Conservation (phyloP, 92 coral and sea anemone genomes). For the Heliopora coerulea region DNA sequence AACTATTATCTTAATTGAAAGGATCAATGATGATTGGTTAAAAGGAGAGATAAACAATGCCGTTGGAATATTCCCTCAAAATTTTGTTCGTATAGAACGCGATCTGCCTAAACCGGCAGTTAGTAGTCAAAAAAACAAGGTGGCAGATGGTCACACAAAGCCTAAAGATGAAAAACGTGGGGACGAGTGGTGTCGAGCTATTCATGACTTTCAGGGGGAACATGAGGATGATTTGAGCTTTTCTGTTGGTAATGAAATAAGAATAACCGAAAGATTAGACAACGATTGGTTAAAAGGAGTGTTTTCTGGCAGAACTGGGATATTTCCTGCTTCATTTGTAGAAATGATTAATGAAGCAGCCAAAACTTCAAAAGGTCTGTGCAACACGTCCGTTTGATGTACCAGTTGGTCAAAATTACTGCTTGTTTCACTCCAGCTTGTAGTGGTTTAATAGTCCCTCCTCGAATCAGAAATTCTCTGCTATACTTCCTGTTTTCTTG, state of each 20-base stretch:
- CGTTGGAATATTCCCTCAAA: slow-evolving; percentile 82
- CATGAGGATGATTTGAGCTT: slow-evolving; percentile 49
- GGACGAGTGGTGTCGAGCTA: slow-evolving; percentile 42
- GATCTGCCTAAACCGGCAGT: slow-evolving; percentile 50
- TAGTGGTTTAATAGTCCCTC: too few species aligned
- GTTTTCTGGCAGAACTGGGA: slow-evolving; percentile 48
- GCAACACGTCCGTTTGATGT: too few species aligned
- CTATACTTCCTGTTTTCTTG: too few species aligned
- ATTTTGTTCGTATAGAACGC: slow-evolving; percentile 76
- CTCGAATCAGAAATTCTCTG: too few species aligned
- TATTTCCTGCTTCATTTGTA: slow-evolving; percentile 54
- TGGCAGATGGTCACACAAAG: slow-evolving; percentile 1
- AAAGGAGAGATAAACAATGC: slow-evolving; percentile 61
- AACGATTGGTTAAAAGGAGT: slow-evolving; percentile 54
- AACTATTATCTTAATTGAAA: slow-evolving; percentile 61
- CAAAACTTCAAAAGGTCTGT: slow-evolving; percentile 16
- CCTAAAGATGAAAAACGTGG: neutral
- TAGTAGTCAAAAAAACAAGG: neutral
- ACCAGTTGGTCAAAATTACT: too few species aligned
- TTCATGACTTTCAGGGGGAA: slow-evolving; percentile 47
- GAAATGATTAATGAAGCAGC: slow-evolving; percentile 15
- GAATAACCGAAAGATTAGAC: slow-evolving; percentile 34
- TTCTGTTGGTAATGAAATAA: slow-evolving; percentile 33
- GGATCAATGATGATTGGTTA: slow-evolving; percentile 78
- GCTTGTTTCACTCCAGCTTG: too few species aligned